These are phyloP conservation scores for Corapipo altera DNA, from an alignment of 2,113 vertebrate genomes.

Conservation along the genomic window DNA sequence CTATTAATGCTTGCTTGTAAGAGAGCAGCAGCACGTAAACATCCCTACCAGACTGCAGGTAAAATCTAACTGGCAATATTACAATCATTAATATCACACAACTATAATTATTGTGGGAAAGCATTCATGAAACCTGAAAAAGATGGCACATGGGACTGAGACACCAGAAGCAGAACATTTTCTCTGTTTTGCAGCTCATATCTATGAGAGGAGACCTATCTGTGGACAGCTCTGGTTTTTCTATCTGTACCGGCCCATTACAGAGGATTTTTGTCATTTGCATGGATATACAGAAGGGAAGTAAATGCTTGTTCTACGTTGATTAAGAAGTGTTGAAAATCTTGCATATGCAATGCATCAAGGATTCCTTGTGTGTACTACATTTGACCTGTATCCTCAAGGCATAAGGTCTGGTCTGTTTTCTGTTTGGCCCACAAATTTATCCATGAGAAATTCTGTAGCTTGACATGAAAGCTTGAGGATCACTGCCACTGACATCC, in stretches of 20 bases:
- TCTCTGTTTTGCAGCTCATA: background rate
- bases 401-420: background rate
- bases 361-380: background rate
- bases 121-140: background rate
- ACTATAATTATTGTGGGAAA: background rate
- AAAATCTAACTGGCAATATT: background rate
- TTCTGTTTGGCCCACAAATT: background rate
- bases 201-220: background rate
- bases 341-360: background rate
- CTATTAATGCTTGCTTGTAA: background rate
- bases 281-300: background rate
- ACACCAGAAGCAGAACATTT: background rate
- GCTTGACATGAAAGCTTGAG: background rate
- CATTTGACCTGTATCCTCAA: background rate
- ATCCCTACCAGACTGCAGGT: background rate
- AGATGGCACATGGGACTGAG: background rate
- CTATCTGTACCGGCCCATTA: background rate
- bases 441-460: background rate
- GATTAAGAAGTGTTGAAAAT: background rate
- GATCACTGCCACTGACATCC: background rate
- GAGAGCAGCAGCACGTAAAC: rapidly evolving
- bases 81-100: background rate
- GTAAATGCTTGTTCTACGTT: background rate
- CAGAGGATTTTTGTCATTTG: background rate
- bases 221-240: background rate